A percentile compares a stretch with the other conserved stretches of the same genome.
phyloP scores from a whole-genome alignment of 2,888 invertebrate genomes.

The Drosophila maculinotata region DNA sequence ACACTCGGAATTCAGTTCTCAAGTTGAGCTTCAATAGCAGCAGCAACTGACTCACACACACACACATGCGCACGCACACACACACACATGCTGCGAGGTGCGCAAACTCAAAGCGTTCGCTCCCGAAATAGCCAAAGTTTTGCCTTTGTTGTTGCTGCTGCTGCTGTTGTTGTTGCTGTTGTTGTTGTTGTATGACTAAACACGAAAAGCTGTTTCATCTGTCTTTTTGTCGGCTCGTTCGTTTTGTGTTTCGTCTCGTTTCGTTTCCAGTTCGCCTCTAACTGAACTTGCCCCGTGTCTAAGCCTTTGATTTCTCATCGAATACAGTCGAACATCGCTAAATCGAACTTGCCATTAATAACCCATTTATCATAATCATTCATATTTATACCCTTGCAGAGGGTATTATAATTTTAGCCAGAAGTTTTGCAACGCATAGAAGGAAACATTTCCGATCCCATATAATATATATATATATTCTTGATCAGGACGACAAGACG shows the following conservation, averaged over 20 bases:
- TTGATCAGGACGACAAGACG: too few relatives aligned
- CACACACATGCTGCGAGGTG: conserved; percentile 6
- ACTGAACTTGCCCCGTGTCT: conserved; percentile 45
- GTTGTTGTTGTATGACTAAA: conserved; percentile 62
- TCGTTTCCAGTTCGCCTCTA: conserved; percentile 41
- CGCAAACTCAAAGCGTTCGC: conserved; percentile 62
- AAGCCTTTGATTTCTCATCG: conserved; percentile 48
- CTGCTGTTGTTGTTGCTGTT: conserved; percentile 8
- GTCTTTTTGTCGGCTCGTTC: conserved; percentile 11
- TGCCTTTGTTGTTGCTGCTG: conserved; percentile 15
- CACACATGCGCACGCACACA: conserved; percentile 24
- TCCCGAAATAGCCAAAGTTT: conserved; percentile 73
- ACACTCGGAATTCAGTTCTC: conserved; percentile 38
- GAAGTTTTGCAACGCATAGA: too few relatives aligned
- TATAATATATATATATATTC: too few relatives aligned
- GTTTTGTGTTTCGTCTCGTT: conserved; percentile 26
- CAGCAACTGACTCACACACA: conserved; percentile 49
- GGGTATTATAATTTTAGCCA: too few relatives aligned
- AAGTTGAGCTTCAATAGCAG: conserved; percentile 41
- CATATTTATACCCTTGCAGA: too few relatives aligned
- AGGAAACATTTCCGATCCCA: too few relatives aligned
- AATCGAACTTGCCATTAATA: too few relatives aligned
- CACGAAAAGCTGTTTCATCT: conserved; percentile 33
- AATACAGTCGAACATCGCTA: conserved; percentile 8
- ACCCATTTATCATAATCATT: too few relatives aligned